Evolutionary conservation across 2,888 invertebrate species (phyloP).

Genomic region (Sminthurides aquaticus): DNA sequence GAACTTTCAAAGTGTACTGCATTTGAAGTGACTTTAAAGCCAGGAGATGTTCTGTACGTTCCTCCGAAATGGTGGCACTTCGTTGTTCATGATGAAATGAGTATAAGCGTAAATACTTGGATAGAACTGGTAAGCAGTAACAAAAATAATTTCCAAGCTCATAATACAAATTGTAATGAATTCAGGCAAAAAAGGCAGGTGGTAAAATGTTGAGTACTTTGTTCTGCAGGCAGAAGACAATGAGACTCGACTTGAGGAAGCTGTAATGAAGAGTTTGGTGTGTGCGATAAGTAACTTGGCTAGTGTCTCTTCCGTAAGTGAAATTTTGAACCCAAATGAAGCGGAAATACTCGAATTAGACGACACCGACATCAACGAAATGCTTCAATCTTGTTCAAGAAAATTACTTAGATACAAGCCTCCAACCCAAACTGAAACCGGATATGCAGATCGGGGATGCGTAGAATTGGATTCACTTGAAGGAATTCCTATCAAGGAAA

Average conservation of each 20-base stretch:
- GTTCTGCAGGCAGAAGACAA: conserved; percentile 48
- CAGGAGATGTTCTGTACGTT: conserved; percentile 81
- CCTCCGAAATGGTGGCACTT: conserved; percentile 97
- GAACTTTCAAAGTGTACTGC: conserved; percentile 30
- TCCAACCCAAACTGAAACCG: too few species aligned
- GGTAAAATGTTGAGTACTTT: not conserved
- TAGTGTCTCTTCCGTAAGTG: conserved; percentile 27
- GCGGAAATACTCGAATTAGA: conserved; percentile 27
- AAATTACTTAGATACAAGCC: too few species aligned
- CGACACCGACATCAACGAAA: conserved; percentile 28
- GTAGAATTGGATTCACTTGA: too few species aligned
- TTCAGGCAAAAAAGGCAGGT: too few species aligned
- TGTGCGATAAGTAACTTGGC: conserved; percentile 45
- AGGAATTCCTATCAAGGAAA: too few species aligned
- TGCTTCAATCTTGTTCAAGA: conserved; percentile 24
- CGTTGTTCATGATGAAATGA: conserved; percentile 62
- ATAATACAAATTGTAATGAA: not conserved
- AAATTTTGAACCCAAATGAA: conserved; percentile 40
- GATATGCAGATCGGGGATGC: too few species aligned
- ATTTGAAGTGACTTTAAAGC: conserved; percentile 51
- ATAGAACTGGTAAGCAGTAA: conserved; percentile 59
- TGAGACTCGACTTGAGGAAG: conserved; percentile 56
- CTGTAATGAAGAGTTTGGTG: conserved; percentile 60
- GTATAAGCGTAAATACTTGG: conserved; percentile 64
- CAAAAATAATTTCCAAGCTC: conserved; percentile 1